These are phyloP conservation scores for Melipona quadrifasciata DNA, from an alignment of 1,140 invertebrate genomes.

Conservation along the genomic window DNA sequence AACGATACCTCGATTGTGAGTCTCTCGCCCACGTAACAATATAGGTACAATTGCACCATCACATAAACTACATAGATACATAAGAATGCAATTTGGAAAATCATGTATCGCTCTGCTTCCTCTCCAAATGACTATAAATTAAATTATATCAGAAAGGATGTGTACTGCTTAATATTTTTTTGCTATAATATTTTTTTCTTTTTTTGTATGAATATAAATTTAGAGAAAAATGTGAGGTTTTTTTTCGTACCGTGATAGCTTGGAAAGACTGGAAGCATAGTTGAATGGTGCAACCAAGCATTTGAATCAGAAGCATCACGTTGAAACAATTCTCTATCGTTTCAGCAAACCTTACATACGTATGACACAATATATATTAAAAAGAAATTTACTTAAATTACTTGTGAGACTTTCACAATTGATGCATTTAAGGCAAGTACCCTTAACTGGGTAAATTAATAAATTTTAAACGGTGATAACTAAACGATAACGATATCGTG, in stretches of 20 bases:
- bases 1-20: constrained; percentile 49
- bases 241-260: constrained; percentile 60
- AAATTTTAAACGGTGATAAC: too few relatives aligned
- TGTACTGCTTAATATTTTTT: background rate
- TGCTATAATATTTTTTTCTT: background rate
- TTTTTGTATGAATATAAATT: background rate
- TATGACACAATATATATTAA: background rate
- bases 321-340: constrained; percentile 77
- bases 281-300: constrained; percentile 58
- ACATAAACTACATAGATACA: constrained; percentile 39
- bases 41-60: constrained; percentile 57
- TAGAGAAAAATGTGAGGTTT: background rate
- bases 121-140: constrained; percentile 17
- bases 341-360: constrained; percentile 57
- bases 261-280: constrained; percentile 69
- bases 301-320: constrained; percentile 65
- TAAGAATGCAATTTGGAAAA: constrained; percentile 51
- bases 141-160: background rate
- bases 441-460: background rate
- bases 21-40: constrained; percentile 64
- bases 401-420: background rate
- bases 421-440: background rate
- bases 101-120: background rate
- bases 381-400: background rate
- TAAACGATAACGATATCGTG: too few relatives aligned